These are phyloP conservation scores for Hyperoodon ampullatus DNA, from an alignment of 2,113 vertebrate species.

Conservation along the genomic window DNA sequence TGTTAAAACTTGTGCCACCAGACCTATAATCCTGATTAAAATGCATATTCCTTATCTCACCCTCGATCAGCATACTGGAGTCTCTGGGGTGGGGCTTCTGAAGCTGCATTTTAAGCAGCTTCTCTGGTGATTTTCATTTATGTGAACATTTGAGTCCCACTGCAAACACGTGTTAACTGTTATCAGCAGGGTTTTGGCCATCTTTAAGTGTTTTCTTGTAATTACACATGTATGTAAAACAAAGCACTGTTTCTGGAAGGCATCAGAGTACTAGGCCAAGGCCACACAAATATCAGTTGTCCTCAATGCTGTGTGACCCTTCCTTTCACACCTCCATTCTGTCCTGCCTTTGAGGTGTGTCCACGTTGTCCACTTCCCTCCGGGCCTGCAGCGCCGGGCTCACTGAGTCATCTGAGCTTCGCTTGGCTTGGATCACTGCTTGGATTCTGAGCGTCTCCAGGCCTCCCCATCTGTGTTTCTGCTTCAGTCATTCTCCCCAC, in stretches of 20 bases:
- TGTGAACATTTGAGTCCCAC: neutral
- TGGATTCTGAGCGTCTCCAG: accelerated
- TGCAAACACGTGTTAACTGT: too few relatives aligned
- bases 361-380: accelerated
- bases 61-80: accelerated
- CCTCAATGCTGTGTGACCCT: neutral
- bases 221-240: neutral
- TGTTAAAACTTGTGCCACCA: neutral
- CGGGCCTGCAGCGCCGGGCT: neutral
- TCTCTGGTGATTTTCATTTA: neutral
- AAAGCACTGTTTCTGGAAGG: neutral
- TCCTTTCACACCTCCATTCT: too few relatives aligned
- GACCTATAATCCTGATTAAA: neutral
- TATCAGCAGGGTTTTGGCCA: neutral
- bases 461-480: neutral
- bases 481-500: accelerated
- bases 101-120: neutral
- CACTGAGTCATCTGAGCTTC: accelerated
- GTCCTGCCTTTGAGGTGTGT: accelerated
- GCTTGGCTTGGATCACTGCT: accelerated
- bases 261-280: too few relatives aligned
- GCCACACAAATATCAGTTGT: accelerated
- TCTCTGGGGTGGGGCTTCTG: neutral
- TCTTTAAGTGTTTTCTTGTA: neutral
- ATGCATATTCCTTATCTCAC: accelerated